Evolutionary conservation across 2,113 vertebrate genomes (phyloP).

Genomic region (Nestor notabilis): DNA sequence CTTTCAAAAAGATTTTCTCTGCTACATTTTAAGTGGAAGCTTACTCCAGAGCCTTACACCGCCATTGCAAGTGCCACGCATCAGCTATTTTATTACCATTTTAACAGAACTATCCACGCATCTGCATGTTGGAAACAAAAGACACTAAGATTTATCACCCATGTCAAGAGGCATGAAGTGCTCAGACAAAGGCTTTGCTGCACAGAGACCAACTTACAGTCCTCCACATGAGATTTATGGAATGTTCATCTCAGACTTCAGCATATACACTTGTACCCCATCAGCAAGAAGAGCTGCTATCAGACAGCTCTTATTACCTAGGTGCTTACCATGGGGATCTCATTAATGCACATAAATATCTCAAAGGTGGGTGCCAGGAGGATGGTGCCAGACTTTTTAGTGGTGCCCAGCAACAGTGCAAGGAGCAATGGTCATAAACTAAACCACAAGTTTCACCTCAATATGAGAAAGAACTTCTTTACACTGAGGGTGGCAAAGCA

Average conservation of each 20-base stretch:
- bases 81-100: rapidly evolving
- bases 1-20: not conserved
- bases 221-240: not conserved
- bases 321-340: not conserved
- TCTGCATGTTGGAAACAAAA: not conserved
- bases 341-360: not conserved
- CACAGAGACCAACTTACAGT: rapidly evolving
- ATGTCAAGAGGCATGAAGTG: rapidly evolving
- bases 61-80: rapidly evolving
- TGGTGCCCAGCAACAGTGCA: not conserved
- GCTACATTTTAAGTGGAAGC: rapidly evolving
- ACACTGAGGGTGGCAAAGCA: not conserved
- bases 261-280: not conserved
- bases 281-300: not conserved
- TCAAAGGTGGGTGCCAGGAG: not conserved
- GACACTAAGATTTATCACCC: rapidly evolving
- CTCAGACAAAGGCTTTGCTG: not conserved
- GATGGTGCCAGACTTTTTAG: not conserved
- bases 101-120: not conserved
- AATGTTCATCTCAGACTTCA: rapidly evolving
- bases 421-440: not conserved
- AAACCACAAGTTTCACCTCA: not conserved
- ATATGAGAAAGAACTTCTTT: not conserved
- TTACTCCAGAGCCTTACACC: not conserved
- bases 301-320: not conserved